Conservation (phyloP, 2,888 invertebrate species). For the Zonitis immaculata region DNA sequence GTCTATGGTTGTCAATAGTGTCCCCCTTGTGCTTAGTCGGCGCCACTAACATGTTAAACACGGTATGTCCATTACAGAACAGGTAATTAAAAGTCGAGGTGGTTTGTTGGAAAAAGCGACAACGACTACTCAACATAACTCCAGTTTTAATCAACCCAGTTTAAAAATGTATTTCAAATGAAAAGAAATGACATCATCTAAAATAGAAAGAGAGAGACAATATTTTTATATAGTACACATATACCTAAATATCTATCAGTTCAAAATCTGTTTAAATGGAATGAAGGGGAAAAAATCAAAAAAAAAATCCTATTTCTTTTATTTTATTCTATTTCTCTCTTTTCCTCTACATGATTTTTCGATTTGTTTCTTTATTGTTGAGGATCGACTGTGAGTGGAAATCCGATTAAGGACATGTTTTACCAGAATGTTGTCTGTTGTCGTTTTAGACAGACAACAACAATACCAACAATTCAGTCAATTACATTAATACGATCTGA, state of each 20-base stretch:
- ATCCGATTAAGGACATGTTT: constrained; percentile 44
- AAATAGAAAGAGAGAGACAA: too few species aligned
- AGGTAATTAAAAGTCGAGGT: constrained; percentile 50
- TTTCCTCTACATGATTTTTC: too few species aligned
- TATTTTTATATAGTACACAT: too few species aligned
- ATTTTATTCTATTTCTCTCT: too few species aligned
- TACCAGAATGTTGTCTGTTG: constrained; percentile 52
- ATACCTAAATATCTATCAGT: too few species aligned
- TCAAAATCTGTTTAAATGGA: background rate
- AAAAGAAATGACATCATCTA: too few species aligned
- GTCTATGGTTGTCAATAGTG: constrained; percentile 45
- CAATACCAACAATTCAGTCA: constrained; percentile 33
- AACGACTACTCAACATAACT: constrained; percentile 42
- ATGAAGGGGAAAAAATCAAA: too few species aligned
- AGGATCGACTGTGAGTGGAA: constrained; percentile 21
- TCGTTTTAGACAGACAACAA: constrained; percentile 50
- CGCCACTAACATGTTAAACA: constrained; percentile 49
- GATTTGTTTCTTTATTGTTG: background rate
- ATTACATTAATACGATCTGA: constrained; percentile 47
- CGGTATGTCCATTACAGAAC: constrained; percentile 51
- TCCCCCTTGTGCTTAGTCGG: constrained; percentile 34
- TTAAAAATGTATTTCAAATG: background rate
- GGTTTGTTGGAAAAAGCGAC: constrained; percentile 41
- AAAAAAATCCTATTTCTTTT: too few species aligned
- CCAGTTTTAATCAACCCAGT: constrained; percentile 44